Percentiles rank a stretch among this genome's conserved stretches.
These are phyloP conservation scores for Brassicogethes aeneus DNA, from an alignment of 2,888 invertebrate genomes.

Conservation along the genomic window DNA sequence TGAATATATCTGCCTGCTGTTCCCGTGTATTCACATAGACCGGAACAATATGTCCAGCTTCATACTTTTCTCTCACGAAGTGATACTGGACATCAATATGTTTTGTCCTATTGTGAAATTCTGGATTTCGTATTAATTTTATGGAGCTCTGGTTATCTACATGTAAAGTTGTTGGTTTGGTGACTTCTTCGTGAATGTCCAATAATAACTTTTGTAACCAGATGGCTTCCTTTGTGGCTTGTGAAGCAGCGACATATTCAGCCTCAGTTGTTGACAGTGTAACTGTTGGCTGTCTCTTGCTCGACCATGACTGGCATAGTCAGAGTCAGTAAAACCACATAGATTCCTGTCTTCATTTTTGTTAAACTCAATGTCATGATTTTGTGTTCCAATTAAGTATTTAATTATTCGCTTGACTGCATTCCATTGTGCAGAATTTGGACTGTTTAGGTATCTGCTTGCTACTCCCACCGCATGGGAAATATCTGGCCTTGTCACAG, in stretches of 20 bases:
- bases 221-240: constrained; percentile 19
- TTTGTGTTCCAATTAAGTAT: constrained; percentile 4
- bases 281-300: constrained; percentile 16
- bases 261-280: constrained; percentile 16
- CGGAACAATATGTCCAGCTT: too few relatives aligned
- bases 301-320: constrained; percentile 13
- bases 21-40: background rate
- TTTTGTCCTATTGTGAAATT: constrained; percentile 19
- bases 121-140: constrained; percentile 17
- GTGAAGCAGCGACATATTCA: constrained; percentile 23
- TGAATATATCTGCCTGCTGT: background rate
- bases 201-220: constrained; percentile 21
- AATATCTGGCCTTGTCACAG: too few relatives aligned
- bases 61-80: too few relatives aligned
- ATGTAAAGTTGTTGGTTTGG: constrained; percentile 11
- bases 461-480: too few relatives aligned
- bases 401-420: constrained; percentile 5
- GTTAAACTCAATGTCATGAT: too few relatives aligned
- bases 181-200: too few relatives aligned
- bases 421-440: constrained; percentile 8
- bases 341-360: constrained; percentile 9
- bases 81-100: constrained; percentile 23
- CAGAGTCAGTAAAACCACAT: too few relatives aligned
- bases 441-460: too few relatives aligned
- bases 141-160: too few relatives aligned